These are phyloP conservation scores for Dicranocentrus wangi DNA, from an alignment of 2,888 invertebrate species.

Conservation along the genomic window DNA sequence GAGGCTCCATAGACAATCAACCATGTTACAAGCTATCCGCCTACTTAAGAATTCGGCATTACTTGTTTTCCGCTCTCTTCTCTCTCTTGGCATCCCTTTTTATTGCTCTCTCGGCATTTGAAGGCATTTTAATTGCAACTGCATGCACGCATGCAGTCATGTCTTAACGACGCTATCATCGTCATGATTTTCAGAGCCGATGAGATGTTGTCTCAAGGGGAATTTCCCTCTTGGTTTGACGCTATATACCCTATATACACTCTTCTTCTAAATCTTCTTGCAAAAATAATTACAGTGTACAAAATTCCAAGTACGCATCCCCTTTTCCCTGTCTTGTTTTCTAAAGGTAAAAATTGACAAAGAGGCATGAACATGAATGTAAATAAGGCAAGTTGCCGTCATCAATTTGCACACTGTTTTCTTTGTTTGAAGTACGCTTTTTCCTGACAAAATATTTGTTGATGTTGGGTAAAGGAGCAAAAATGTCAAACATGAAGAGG, in stretches of 20 bases:
- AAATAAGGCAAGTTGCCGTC: conserved; percentile 3
- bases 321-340: neutral
- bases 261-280: too few relatives aligned
- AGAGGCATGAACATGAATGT: too few relatives aligned
- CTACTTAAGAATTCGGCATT: conserved; percentile 43
- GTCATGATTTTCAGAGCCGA: too few relatives aligned
- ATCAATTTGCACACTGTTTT: conserved; percentile 21
- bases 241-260: too few relatives aligned
- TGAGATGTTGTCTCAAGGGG: too few relatives aligned
- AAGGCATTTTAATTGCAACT: conserved; percentile 37
- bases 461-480: neutral
- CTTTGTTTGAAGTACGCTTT: conserved; percentile 10
- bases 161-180: neutral
- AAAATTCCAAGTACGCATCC: conserved; percentile 32
- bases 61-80: neutral
- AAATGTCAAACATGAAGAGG: conserved; percentile 13
- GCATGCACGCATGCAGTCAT: conserved; percentile 14
- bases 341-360: neutral
- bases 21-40: conserved; percentile 36
- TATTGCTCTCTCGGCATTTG: neutral
- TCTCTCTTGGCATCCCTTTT: neutral
- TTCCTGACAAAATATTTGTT: conserved; percentile 16
- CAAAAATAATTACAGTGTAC: conserved; percentile 29
- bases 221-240: too few relatives aligned
- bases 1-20: conserved; percentile 42